Percentiles rank a stretch among this genome's conserved stretches.
Evolutionary conservation across 37 sponge, comb jelly and placozoan genomes (phyloP).

Genomic region (Halisarca cf. caerulea): DNA sequence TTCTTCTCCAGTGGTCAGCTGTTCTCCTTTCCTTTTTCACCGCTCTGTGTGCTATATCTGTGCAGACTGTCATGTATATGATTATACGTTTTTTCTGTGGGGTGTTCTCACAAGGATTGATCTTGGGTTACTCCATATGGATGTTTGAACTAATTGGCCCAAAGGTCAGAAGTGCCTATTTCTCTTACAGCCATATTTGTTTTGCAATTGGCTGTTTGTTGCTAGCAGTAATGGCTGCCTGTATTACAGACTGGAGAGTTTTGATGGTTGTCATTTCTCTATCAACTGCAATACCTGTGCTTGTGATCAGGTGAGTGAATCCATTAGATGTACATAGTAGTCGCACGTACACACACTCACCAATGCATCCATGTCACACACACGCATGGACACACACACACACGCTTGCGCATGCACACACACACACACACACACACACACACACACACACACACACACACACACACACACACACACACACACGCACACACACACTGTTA

Average conservation of each 20-base stretch:
- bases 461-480: conserved; percentile 29
- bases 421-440: not conserved
- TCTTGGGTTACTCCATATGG: not conserved
- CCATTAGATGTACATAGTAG: too few relatives aligned
- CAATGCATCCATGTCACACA: too few relatives aligned
- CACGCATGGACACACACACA: too few relatives aligned
- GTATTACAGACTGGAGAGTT: not conserved
- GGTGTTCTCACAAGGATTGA: not conserved
- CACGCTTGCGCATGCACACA: too few relatives aligned
- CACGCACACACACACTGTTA: not conserved
- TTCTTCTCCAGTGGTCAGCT: not conserved
- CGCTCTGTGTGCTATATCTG: not conserved
- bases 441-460: not conserved
- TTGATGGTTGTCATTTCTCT: too few relatives aligned
- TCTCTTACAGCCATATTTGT: not conserved
- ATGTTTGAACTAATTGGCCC: not conserved
- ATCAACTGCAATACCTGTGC: too few relatives aligned
- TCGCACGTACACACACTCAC: too few relatives aligned
- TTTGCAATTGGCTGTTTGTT: not conserved
- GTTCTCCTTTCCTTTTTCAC: not conserved
- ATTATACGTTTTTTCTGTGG: not conserved
- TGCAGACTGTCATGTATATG: not conserved
- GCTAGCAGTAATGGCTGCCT: not conserved
- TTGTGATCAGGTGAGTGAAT: too few relatives aligned
- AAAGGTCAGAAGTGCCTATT: not conserved